phyloP scores from a whole-genome alignment of 1,140 invertebrate genomes.

The Mizuhopecten yessoensis region DNA sequence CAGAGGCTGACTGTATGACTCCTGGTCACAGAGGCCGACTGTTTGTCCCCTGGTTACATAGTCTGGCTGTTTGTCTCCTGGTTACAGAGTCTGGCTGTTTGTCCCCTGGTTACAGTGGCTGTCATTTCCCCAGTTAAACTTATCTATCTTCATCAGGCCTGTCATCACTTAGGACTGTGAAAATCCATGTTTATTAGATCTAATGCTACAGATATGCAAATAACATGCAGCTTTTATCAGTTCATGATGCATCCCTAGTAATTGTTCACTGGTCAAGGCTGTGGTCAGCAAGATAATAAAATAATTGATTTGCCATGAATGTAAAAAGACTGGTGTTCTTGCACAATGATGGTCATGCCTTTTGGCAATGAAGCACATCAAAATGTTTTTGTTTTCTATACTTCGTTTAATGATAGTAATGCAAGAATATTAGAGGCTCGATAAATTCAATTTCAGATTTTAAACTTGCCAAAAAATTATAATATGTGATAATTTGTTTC shows the following conservation, averaged over 20 bases:
- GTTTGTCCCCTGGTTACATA: background rate
- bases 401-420: background rate
- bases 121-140: background rate
- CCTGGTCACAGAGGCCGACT: background rate
- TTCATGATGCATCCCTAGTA: background rate
- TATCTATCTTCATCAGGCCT: background rate
- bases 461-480: background rate
- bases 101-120: background rate
- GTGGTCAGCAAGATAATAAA: background rate
- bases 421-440: too few relatives aligned
- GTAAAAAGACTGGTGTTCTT: background rate
- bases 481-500: background rate
- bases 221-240: background rate
- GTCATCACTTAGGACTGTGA: background rate
- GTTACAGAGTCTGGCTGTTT: background rate
- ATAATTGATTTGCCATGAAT: background rate
- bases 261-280: background rate
- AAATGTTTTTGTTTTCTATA: background rate
- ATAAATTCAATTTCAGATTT: too few relatives aligned
- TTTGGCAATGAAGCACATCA: background rate
- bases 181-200: constrained; percentile 27
- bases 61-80: background rate
- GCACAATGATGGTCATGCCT: background rate
- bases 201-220: background rate
- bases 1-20: background rate